Evolutionary conservation across 1,140 invertebrate genomes (phyloP).

Genomic region (Cylas formicarius): DNA sequence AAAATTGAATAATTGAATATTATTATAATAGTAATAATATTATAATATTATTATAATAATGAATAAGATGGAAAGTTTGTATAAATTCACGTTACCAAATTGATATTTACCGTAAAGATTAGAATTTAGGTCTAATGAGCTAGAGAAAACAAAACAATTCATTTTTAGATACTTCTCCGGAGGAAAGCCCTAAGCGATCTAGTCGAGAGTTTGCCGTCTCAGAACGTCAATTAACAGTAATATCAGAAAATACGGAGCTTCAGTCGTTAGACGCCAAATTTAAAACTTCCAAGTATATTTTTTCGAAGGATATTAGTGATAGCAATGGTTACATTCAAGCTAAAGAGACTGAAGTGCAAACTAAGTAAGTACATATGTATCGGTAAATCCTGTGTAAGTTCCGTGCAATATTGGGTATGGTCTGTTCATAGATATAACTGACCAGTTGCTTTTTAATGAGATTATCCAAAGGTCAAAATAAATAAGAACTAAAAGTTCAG

Average conservation of each 20-base stretch:
- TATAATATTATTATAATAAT: too few relatives aligned
- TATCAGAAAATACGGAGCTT: conserved; percentile 48
- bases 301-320: conserved; percentile 29
- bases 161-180: conserved; percentile 48
- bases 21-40: too few relatives aligned
- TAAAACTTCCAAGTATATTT: conserved; percentile 34
- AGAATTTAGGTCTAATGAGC: neutral
- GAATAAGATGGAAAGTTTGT: too few relatives aligned
- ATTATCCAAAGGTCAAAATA: too few relatives aligned
- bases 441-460: too few relatives aligned
- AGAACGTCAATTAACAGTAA: conserved; percentile 49
- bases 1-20: too few relatives aligned
- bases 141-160: neutral
- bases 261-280: conserved; percentile 41
- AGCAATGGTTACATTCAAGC: conserved; percentile 40
- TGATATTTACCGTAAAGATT: too few relatives aligned
- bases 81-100: too few relatives aligned
- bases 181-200: conserved; percentile 49
- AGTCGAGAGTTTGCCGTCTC: conserved; percentile 45
- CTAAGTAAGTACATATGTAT: conserved; percentile 9
- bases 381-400: too few relatives aligned
- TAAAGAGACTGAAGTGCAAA: conserved; percentile 27
- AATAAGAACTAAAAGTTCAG: too few relatives aligned
- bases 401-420: too few relatives aligned
- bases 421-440: too few relatives aligned